phyloP scores from a whole-genome alignment of 2,113 vertebrate species.

The Theristicus caerulescens region DNA sequence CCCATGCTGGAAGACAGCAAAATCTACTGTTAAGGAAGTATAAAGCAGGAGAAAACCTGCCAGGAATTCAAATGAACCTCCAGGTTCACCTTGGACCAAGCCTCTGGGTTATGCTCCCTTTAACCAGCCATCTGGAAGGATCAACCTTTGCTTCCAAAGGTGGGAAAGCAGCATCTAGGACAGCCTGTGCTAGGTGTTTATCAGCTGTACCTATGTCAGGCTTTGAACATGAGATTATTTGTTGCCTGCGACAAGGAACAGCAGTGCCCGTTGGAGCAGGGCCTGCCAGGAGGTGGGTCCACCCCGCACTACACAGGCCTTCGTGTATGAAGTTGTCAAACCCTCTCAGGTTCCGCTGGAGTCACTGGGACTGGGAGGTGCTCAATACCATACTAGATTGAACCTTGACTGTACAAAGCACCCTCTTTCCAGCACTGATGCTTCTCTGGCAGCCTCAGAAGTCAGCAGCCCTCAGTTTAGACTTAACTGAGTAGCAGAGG shows the following conservation, averaged over 20 bases:
- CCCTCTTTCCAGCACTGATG: background rate
- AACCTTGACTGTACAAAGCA: background rate
- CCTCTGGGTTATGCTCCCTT: background rate
- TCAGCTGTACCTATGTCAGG: background rate
- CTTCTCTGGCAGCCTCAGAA: background rate
- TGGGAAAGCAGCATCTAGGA: background rate
- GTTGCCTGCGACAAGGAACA: background rate
- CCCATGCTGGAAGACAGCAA: background rate
- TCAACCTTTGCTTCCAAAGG: background rate
- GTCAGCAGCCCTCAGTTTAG: background rate
- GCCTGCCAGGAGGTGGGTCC: background rate
- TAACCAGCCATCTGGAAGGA: background rate
- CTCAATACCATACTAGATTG: accelerated
- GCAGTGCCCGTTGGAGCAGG: background rate
- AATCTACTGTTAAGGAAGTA: background rate
- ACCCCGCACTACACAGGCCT: no score
- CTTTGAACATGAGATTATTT: background rate
- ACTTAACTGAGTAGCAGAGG: background rate
- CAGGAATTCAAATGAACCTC: background rate
- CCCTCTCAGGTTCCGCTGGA: background rate
- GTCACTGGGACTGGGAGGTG: background rate
- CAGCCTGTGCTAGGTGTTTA: background rate
- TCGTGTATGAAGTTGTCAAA: background rate
- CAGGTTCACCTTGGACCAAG: background rate
- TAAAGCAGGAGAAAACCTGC: background rate